Conservation (phyloP, 2,888 invertebrate species). For the Lepidochrysops patricia region DNA sequence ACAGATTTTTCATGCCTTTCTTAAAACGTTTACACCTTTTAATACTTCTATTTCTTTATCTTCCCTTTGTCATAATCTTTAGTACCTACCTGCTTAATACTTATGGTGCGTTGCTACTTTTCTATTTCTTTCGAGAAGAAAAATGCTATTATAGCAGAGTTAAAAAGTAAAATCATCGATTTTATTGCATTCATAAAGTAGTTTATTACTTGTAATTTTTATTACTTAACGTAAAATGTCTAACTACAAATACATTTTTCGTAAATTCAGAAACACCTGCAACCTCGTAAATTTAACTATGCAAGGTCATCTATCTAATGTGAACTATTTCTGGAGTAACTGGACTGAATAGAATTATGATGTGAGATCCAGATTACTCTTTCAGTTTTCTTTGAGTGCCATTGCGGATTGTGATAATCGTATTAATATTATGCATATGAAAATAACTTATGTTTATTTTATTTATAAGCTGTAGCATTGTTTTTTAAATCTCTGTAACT, state of each 20-base stretch:
- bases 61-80: too few species aligned
- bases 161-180: neutral
- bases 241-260: neutral
- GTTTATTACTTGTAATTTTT: neutral
- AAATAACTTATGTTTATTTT: too few species aligned
- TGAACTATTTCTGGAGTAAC: neutral
- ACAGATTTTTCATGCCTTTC: neutral
- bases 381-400: slow-evolving; percentile 27
- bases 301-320: neutral
- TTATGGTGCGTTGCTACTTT: too few species aligned
- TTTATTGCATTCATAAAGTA: neutral
- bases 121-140: too few species aligned
- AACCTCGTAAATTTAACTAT: neutral
- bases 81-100: too few species aligned
- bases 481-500: too few species aligned
- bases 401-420: too few species aligned
- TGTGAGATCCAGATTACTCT: slow-evolving; percentile 27
- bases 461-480: too few species aligned
- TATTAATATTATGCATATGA: too few species aligned
- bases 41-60: too few species aligned
- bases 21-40: too few species aligned
- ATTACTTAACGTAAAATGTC: neutral
- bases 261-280: neutral
- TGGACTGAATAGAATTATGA: neutral
- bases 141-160: too few species aligned